Evolutionary conservation across 2,888 invertebrate genomes (phyloP), one percentile per base, ranked within the genome.

Genomic region (Gisinianus flammeolus): DNA sequence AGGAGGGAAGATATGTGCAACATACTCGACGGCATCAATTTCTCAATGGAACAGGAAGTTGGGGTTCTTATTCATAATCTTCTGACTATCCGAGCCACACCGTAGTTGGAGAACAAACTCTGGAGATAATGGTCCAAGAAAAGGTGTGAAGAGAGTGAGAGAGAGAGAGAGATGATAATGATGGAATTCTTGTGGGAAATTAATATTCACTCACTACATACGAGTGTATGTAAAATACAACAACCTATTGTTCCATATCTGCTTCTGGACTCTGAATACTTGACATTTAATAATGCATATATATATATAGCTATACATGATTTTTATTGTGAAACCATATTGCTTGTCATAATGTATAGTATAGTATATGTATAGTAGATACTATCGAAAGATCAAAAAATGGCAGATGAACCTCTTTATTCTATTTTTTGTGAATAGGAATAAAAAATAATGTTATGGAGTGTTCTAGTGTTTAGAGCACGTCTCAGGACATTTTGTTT

Each of bases 1-100:
- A 26, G 62, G 28, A 26, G 12, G 24, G 62, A 28, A 62, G 56
- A 26, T 62, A 26, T 62, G 62, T 26, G 8, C 12, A 67, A 44
- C 44, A 69, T 69, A 44, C 69, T 73, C 8, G 44, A 73, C 73
- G 73, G 73, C 73, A 73, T 62, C 33, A 74, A 74, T 74, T 74
- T 67, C 67, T 74, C 66, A 74, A 74, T 74, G 74, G 66, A 74
- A 74, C 74, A 74, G 74, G 74, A 74, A 74, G 74, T 74, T 66
- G 74, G n/a, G n/a, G 74, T 74, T 67, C 54, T 74, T 74, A 74
- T 74, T 74, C 74, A 74, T 74, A 74, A 74, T 74, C 74, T 74
- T 31, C 44, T 44, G 44, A 44, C 44, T 44, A 19, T 4, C 44
- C 44, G 19, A 19, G 44, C 44, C 70, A 70, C 28, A 26, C 72